Evolutionary conservation across 2,888 invertebrate genomes (phyloP).

Genomic region (Chloroclystis v-ata): DNA sequence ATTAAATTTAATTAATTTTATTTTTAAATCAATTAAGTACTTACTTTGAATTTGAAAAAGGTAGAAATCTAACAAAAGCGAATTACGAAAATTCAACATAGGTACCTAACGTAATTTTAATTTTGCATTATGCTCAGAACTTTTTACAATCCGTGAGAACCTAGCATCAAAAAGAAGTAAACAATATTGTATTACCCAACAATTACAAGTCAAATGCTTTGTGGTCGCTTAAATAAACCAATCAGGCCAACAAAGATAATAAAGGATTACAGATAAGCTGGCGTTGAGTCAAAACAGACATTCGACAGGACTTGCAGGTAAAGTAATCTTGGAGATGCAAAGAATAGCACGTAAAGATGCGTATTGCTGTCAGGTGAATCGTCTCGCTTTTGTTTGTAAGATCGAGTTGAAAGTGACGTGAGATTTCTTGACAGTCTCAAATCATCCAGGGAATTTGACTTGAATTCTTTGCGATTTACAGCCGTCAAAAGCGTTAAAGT

Average conservation of each 20-base stretch:
- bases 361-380: constrained; percentile 17
- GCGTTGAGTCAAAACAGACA: constrained; percentile 26
- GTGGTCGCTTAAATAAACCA: constrained; percentile 15
- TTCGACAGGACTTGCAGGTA: constrained; percentile 11
- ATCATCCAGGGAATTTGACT: neutral
- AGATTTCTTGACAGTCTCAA: constrained; percentile 33
- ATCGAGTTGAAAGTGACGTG: constrained; percentile 64
- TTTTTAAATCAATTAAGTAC: too few species aligned
- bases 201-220: constrained; percentile 8
- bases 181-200: constrained; percentile 5
- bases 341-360: constrained; percentile 46
- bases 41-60: too few species aligned
- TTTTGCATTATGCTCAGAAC: too few species aligned
- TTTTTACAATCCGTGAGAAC: too few species aligned
- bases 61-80: too few species aligned
- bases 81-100: too few species aligned
- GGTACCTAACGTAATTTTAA: too few species aligned
- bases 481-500: too few species aligned
- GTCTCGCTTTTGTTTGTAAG: constrained; percentile 37
- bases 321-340: constrained; percentile 21
- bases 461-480: too few species aligned
- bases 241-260: constrained; percentile 17
- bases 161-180: constrained; percentile 10
- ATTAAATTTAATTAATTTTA: too few species aligned
- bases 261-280: constrained; percentile 21